These are phyloP conservation scores for Drosophila baimaii DNA, from an alignment of 1,140 invertebrate genomes.

Conservation along the genomic window DNA sequence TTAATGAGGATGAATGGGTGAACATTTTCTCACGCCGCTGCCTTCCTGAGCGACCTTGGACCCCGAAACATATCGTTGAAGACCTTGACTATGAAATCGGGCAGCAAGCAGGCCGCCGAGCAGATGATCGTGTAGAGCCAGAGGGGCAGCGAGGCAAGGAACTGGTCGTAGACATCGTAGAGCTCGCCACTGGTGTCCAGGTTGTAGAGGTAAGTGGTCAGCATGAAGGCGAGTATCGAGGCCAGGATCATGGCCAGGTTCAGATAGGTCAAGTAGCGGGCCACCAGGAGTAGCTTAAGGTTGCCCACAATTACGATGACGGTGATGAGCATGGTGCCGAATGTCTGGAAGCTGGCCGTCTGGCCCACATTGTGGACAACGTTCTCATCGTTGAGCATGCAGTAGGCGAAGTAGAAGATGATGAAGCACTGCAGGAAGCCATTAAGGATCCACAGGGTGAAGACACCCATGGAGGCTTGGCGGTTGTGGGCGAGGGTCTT, in stretches of 20 bases:
- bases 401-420: slow-evolving; percentile 84
- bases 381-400: slow-evolving; percentile 74
- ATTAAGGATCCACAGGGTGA: slow-evolving; percentile 87
- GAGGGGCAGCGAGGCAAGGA: slow-evolving; percentile 86
- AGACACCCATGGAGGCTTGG: slow-evolving; percentile 86
- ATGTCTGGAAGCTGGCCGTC: slow-evolving; percentile 84
- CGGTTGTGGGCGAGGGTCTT: slow-evolving; percentile 87
- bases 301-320: slow-evolving; percentile 85
- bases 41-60: neutral
- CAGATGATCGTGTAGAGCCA: slow-evolving; percentile 87
- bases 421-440: slow-evolving; percentile 85
- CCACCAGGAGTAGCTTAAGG: slow-evolving; percentile 87
- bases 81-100: slow-evolving; percentile 84
- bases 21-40: neutral
- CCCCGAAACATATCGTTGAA: slow-evolving; percentile 53
- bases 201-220: slow-evolving; percentile 86
- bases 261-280: slow-evolving; percentile 87
- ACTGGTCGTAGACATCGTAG: slow-evolving; percentile 86
- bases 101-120: slow-evolving; percentile 86
- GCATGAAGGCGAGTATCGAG: slow-evolving; percentile 86
- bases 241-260: slow-evolving; percentile 86
- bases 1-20: neutral
- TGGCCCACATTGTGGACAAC: slow-evolving; percentile 84
- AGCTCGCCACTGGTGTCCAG: slow-evolving; percentile 86
- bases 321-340: slow-evolving; percentile 85